Conservation (phyloP, 2,888 invertebrate genomes). For the Catocala fraxini region DNA sequence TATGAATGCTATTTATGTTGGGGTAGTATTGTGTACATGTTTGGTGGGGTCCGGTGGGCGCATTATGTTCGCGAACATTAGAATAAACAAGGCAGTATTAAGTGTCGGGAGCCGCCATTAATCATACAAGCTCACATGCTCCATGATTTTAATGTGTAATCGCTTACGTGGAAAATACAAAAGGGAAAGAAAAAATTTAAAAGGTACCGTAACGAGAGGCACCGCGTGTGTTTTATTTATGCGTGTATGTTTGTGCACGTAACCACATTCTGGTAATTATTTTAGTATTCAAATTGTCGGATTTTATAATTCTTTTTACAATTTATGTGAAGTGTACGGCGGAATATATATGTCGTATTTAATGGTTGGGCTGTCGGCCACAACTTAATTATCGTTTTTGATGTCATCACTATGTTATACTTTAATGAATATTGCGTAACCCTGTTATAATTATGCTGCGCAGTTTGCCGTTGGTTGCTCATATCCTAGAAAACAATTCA, state of each 20-base stretch:
- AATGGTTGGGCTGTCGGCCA: constrained; percentile 15
- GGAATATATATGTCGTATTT: constrained; percentile 15
- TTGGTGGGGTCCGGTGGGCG: constrained; percentile 36
- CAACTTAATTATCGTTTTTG: constrained; percentile 18
- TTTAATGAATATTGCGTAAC: constrained; percentile 11
- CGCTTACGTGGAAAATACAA: constrained; percentile 61
- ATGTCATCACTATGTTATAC: constrained; percentile 18
- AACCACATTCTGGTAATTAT: constrained; percentile 35
- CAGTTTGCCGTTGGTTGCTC: neutral
- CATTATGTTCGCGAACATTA: constrained; percentile 54
- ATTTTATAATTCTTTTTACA: constrained; percentile 32
- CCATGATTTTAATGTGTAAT: constrained; percentile 63
- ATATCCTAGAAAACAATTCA: too few species aligned
- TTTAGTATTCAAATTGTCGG: constrained; percentile 42
- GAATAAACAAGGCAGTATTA: constrained; percentile 63
- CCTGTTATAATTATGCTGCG: neutral
- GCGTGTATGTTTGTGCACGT: constrained; percentile 29
- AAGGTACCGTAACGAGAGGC: constrained; percentile 37
- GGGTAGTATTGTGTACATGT: constrained; percentile 24
- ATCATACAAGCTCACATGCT: constrained; percentile 64
- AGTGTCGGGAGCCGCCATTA: constrained; percentile 61
- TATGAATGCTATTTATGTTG: constrained; percentile 23
- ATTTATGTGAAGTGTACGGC: constrained; percentile 25
- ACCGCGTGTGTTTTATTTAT: constrained; percentile 32
- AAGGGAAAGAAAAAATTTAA: constrained; percentile 47